phyloP scores from a whole-genome alignment of 2,888 invertebrate species.

The Mythimna albipuncta region DNA sequence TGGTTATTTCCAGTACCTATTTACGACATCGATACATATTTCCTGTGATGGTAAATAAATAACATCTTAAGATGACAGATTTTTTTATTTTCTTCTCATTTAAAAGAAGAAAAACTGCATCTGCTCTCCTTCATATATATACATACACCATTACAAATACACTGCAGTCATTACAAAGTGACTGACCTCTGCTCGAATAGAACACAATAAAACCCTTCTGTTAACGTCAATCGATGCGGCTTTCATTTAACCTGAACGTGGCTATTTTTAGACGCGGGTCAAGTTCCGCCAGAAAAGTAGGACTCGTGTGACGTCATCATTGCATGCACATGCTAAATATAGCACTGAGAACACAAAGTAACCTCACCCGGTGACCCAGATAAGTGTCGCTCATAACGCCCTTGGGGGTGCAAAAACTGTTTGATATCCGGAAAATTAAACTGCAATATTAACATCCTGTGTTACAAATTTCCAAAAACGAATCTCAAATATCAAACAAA shows the following conservation, averaged over 20 bases:
- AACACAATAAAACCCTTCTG: neutral
- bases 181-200: neutral
- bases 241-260: constrained; percentile 25
- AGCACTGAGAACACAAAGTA: constrained; percentile 65
- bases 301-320: constrained; percentile 78
- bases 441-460: constrained; percentile 21
- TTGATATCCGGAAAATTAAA: constrained; percentile 47
- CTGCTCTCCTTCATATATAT: neutral
- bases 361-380: constrained; percentile 76
- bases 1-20: constrained; percentile 11
- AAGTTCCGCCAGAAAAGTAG: constrained; percentile 76
- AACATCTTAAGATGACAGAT: neutral
- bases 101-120: neutral
- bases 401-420: constrained; percentile 51
- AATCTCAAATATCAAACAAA: constrained; percentile 6
- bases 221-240: constrained; percentile 30
- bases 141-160: too few species aligned
- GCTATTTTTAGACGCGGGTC: constrained; percentile 66
- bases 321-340: constrained; percentile 79
- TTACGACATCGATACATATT: neutral
- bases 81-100: neutral
- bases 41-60: neutral
- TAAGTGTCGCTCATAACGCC: constrained; percentile 52
- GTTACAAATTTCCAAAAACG: neutral
- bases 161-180: neutral